Conservation (phyloP, 2,797 vertebrate species). For the Catharus ustulatus region DNA sequence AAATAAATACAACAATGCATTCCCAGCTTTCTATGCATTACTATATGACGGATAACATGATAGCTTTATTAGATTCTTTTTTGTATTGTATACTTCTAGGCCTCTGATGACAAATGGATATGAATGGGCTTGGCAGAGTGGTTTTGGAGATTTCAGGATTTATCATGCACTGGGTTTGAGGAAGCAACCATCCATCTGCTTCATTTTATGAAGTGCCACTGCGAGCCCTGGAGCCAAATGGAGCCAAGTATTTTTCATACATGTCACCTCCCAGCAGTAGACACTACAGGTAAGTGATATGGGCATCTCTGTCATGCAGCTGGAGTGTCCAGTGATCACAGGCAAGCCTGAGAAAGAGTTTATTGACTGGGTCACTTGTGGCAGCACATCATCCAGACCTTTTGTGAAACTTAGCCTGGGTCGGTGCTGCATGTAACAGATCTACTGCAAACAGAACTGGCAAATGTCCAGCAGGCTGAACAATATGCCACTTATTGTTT, state of each 20-base stretch:
- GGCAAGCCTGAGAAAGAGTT: background rate
- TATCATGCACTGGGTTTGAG: background rate
- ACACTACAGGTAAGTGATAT: background rate
- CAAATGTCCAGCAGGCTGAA: background rate
- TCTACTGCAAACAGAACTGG: background rate
- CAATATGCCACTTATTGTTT: background rate
- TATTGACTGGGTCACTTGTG: background rate
- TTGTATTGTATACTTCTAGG: background rate
- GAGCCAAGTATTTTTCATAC: background rate
- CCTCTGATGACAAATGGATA: background rate
- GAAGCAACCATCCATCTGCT: background rate
- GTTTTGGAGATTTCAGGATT: background rate
- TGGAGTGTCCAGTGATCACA: background rate
- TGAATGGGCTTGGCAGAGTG: background rate
- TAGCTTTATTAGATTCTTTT: background rate
- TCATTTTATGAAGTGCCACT: background rate
- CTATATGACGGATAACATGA: background rate
- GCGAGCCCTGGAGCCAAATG: background rate
- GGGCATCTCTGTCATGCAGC: background rate
- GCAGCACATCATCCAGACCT: background rate
- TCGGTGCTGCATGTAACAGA: background rate
- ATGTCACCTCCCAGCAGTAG: background rate
- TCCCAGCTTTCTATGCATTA: accelerated
- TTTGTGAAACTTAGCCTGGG: background rate
- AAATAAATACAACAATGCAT: background rate